Evolutionary conservation across 1,140 invertebrate species (phyloP).

Genomic region (Alviniconcha marisindica): DNA sequence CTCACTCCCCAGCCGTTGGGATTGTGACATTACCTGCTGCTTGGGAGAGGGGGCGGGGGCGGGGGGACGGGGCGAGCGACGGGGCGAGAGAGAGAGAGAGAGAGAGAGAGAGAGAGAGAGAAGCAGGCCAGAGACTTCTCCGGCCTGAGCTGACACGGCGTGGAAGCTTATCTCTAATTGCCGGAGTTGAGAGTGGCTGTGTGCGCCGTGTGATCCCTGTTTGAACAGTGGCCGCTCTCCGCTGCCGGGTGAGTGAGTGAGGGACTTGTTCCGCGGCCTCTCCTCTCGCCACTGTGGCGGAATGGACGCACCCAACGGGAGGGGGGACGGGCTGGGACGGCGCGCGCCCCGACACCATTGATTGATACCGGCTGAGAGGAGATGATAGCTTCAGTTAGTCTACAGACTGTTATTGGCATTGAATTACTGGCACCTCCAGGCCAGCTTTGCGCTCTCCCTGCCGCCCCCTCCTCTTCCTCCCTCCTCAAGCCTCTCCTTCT

Average conservation of each 20-base stretch:
- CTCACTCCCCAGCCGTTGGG: too few species aligned
- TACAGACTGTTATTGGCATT: constrained; percentile 27
- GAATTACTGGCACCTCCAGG: constrained; percentile 22
- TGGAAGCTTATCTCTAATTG: constrained; percentile 26
- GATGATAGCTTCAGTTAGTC: constrained; percentile 32
- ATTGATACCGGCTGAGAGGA: constrained; percentile 27
- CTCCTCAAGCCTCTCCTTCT: background rate
- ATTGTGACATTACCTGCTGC: too few species aligned
- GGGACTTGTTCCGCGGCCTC: constrained; percentile 7
- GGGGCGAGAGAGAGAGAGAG: background rate
- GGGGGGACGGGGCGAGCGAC: background rate
- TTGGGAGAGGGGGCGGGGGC: background rate
- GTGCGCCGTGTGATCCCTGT: constrained; percentile 7
- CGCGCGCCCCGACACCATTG: constrained; percentile 25
- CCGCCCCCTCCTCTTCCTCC: background rate
- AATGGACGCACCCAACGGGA: background rate
- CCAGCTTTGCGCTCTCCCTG: background rate
- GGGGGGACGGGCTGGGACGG: background rate
- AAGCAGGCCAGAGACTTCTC: background rate
- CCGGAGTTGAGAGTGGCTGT: constrained; percentile 22
- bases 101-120: background rate
- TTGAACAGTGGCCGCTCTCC: constrained; percentile 29
- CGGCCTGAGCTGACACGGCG: constrained; percentile 15
- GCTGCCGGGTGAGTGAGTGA: background rate
- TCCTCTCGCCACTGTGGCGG: background rate